Evolutionary conservation across 2,113 vertebrate genomes (phyloP), one percentile per base, ranked within the genome.

Genomic region (Stegastes partitus): DNA sequence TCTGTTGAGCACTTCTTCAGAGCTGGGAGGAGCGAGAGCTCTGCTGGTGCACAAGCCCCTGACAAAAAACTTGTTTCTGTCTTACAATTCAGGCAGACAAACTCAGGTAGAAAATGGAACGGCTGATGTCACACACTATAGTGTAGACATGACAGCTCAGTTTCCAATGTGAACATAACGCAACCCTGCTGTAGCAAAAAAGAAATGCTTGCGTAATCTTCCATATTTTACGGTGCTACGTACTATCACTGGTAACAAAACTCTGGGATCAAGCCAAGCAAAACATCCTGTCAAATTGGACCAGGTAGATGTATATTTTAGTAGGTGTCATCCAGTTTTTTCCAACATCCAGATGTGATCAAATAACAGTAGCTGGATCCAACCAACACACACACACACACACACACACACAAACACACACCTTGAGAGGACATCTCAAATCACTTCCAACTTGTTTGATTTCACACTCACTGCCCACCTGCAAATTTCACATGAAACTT

Each of bases 401-500:
- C 39, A 15, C 39, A 42, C 12, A 15, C 39, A 34, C 34, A 19
- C 21, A 79, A 34, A 54, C 26, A 55, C 6, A 65, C 22, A 45
- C 19, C 45, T n/a, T 55, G 3, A 42, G 22, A 15, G 23, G 19
- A 73, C 53, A 42, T 23, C 47, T 51, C 23, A 37, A 45, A 47
- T 73, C 55, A 19, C 64, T 21, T 15, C n/a, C 69, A 19, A 47
- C 14, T 28, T 19, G 11, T 82, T 12, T 53, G 26, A 71, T 59
- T 77, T 79, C 25, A 81, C 66, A 25, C 72, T 68, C 31, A 0
- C n/a, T 59, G 55, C 82, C 83, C 70, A 96, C 95, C 95, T 95
- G 95, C 95, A 91, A 96, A 96, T 85, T 96, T 96, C 83, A 96
- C 95, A n/a, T 96, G 95, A 65, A 96, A 96, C 87, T 96, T 96